Percentiles rank a stretch among this genome's conserved stretches.
Evolutionary conservation across 1,140 invertebrate species (phyloP).

Genomic region (Drosophila sp.): DNA sequence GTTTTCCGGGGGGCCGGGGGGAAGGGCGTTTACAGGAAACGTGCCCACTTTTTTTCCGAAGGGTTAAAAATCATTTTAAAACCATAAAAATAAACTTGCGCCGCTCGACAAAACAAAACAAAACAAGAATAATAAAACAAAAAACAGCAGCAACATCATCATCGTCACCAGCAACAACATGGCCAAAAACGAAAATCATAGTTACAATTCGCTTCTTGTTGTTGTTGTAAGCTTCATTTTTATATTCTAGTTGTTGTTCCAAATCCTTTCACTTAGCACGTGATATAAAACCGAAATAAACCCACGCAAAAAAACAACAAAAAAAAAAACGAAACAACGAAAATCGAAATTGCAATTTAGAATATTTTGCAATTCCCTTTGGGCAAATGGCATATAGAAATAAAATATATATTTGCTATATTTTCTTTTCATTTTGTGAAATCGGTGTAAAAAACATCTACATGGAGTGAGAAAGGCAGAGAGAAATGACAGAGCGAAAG

Average conservation of each 20-base stretch:
- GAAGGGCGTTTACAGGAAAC: not conserved
- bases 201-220: slow-evolving; percentile 25
- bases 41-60: slow-evolving; percentile 23
- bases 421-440: slow-evolving; percentile 5
- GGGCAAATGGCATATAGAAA: slow-evolving; percentile 19
- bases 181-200: slow-evolving; percentile 8
- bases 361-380: slow-evolving; percentile 79
- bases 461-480: slow-evolving; percentile 5
- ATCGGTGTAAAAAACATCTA: slow-evolving; percentile 23
- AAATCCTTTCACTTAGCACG: slow-evolving; percentile 77
- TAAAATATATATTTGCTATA: slow-evolving; percentile 2
- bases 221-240: slow-evolving; percentile 67
- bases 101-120: slow-evolving; percentile 78
- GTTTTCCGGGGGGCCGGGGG: not conserved
- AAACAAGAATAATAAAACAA: slow-evolving; percentile 10
- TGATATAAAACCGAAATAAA: slow-evolving; percentile 26
- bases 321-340: slow-evolving; percentile 6
- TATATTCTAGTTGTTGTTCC: slow-evolving; percentile 39
- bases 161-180: slow-evolving; percentile 20
- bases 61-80: slow-evolving; percentile 81
- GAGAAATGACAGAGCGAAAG: not conserved
- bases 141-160: slow-evolving; percentile 44
- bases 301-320: slow-evolving; percentile 19
- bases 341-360: slow-evolving; percentile 68
- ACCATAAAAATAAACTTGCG: slow-evolving; percentile 80